Percentiles rank a stretch among this genome's conserved stretches.
These are phyloP conservation scores for Paraescarpia echinospica DNA, from an alignment of 1,140 invertebrate genomes.

Conservation along the genomic window DNA sequence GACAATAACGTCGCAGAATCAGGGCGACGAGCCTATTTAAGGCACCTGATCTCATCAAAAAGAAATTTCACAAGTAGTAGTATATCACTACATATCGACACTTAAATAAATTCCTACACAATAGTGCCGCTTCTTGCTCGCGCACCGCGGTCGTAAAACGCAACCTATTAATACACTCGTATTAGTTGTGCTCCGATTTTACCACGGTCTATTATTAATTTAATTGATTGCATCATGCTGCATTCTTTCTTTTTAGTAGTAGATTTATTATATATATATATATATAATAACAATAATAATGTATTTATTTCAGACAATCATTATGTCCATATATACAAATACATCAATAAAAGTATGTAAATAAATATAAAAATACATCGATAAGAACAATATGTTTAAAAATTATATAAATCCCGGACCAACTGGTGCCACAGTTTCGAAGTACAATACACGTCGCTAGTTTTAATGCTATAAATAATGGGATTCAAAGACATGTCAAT, in stretches of 20 bases:
- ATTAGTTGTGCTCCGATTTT: not conserved
- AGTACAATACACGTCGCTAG: too few species aligned
- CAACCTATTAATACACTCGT: not conserved
- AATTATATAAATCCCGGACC: too few species aligned
- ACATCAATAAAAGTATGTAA: not conserved
- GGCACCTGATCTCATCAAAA: not conserved
- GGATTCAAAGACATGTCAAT: too few species aligned
- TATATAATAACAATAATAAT: too few species aligned
- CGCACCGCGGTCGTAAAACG: not conserved
- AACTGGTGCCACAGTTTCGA: too few species aligned
- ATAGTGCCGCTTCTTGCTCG: not conserved
- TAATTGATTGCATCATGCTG: too few species aligned
- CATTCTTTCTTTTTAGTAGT: not conserved
- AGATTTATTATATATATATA: not conserved
- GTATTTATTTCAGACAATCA: too few species aligned
- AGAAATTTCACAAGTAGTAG: not conserved
- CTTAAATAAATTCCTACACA: not conserved
- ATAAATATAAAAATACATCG: too few species aligned
- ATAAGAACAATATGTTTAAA: too few species aligned
- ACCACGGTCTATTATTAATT: not conserved
- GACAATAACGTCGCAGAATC: slow-evolving; percentile 4
- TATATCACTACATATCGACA: not conserved
- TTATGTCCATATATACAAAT: not conserved
- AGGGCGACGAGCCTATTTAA: not conserved
- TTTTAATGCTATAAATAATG: too few species aligned